phyloP scores from a whole-genome alignment of 2,888 invertebrate genomes.

The Carterocephalus palaemon region DNA sequence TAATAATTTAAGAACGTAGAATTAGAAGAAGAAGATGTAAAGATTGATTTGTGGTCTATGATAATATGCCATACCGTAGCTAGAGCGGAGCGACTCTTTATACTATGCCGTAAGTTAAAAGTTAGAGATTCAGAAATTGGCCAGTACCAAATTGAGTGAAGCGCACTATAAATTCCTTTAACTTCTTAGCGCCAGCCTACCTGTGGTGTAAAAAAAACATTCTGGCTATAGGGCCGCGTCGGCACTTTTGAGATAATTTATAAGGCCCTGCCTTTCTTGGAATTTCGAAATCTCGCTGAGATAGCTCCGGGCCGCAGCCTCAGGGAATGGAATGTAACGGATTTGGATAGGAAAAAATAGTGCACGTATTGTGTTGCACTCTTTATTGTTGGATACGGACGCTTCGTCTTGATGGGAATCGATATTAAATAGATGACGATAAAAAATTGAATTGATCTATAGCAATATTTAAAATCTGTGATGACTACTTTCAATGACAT shows the following conservation, averaged over 20 bases:
- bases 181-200: slow-evolving; percentile 77
- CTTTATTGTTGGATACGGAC: slow-evolving; percentile 48
- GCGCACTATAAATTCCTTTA: slow-evolving; percentile 66
- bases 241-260: slow-evolving; percentile 79
- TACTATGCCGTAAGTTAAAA: no score
- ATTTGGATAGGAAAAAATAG: slow-evolving; percentile 68
- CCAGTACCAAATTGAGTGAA: slow-evolving; percentile 46
- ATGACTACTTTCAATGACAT: no score
- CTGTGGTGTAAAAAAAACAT: slow-evolving; percentile 75
- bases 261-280: slow-evolving; percentile 76
- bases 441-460: no score
- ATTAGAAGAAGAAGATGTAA: no score
- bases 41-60: no score
- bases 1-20: no score
- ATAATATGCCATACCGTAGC: no score
- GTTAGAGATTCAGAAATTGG: no score
- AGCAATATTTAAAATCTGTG: no score
- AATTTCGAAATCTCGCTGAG: slow-evolving; percentile 76
- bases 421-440: slow-evolving; percentile 20
- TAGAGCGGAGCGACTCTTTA: no score
- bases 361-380: slow-evolving; percentile 53
- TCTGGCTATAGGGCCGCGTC: slow-evolving; percentile 73
- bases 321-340: slow-evolving; percentile 76
- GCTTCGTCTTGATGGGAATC: slow-evolving; percentile 45
- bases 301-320: slow-evolving; percentile 59